These are phyloP conservation scores for Drosophila paranaensis DNA, from an alignment of 2,888 invertebrate genomes.

Conservation along the genomic window DNA sequence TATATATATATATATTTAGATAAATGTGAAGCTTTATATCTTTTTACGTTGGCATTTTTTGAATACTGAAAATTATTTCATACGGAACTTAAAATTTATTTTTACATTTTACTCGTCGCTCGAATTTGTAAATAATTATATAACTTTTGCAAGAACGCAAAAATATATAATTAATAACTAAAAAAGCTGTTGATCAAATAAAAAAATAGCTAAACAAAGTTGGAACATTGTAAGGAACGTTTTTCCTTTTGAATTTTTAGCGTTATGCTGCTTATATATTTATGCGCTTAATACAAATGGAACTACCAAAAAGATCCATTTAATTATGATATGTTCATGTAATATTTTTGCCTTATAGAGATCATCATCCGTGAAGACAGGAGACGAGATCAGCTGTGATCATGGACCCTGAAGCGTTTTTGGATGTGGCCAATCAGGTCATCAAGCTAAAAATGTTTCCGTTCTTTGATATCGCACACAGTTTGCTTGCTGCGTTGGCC, in stretches of 20 bases:
- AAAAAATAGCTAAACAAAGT: background rate
- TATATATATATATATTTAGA: too few species aligned
- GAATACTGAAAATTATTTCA: constrained; percentile 7
- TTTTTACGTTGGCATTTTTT: too few species aligned
- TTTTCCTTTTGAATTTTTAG: background rate
- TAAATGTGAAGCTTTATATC: too few species aligned
- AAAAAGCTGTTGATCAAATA: background rate
- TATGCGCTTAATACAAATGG: background rate
- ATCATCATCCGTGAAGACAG: constrained; percentile 65
- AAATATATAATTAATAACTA: background rate
- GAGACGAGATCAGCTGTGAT: constrained; percentile 63
- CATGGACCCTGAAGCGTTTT: constrained; percentile 98
- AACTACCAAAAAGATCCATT: background rate
- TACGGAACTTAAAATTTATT: constrained; percentile 5
- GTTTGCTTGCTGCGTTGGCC: constrained; percentile 94
- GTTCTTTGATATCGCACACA: constrained; percentile 99
- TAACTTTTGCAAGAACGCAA: constrained; percentile 29
- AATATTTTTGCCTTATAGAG: constrained; percentile 6
- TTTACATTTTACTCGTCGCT: too few species aligned
- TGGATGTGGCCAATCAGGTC: constrained; percentile 99
- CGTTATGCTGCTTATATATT: background rate
- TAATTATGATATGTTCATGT: background rate
- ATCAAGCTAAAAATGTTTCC: constrained; percentile 99
- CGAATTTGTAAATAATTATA: constrained; percentile 35
- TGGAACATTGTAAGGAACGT: background rate